Evolutionary conservation across 1,140 invertebrate species (phyloP).

Genomic region (Brachionus asplanchnoidis): DNA sequence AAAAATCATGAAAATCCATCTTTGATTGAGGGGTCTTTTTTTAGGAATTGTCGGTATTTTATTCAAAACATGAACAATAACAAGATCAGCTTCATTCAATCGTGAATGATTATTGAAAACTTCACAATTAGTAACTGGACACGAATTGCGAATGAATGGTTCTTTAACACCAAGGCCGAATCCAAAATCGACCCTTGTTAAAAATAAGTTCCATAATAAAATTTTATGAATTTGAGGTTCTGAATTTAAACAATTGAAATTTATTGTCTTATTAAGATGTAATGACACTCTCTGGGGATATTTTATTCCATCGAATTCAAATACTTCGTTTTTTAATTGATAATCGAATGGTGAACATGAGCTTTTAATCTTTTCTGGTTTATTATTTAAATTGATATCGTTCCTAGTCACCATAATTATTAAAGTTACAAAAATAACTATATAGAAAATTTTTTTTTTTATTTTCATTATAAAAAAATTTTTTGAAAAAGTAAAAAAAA

Average conservation of each 20-base stretch:
- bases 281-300: not conserved
- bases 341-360: not conserved
- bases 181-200: not conserved
- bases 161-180: not conserved
- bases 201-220: not conserved
- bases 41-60: not conserved
- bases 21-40: not conserved
- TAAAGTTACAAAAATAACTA: not conserved
- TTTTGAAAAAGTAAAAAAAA: too few species aligned
- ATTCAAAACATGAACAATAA: not conserved
- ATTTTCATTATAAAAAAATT: not conserved
- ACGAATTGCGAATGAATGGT: not conserved
- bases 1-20: not conserved
- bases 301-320: not conserved
- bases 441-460: not conserved
- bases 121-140: constrained; percentile 18
- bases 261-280: not conserved
- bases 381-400: not conserved
- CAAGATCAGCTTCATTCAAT: not conserved
- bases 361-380: not conserved
- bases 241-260: constrained; percentile 28
- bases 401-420: not conserved
- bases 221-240: not conserved
- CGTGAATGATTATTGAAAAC: not conserved
- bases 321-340: not conserved